These are phyloP conservation scores for Gavia stellata DNA, from an alignment of 2,113 vertebrate genomes.

Conservation along the genomic window DNA sequence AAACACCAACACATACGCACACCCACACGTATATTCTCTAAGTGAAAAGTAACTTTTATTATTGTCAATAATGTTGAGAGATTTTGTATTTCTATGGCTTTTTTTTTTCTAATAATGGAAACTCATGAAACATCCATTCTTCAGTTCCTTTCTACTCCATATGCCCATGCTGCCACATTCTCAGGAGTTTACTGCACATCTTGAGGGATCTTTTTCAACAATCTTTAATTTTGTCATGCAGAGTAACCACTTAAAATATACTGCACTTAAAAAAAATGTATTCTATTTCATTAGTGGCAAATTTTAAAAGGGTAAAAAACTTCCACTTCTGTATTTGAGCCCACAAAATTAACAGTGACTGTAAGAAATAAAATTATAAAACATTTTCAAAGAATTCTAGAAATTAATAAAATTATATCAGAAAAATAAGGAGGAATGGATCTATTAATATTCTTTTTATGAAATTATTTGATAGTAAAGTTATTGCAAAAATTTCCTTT, in stretches of 20 bases:
- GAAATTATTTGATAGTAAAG: background rate
- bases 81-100: background rate
- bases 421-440: background rate
- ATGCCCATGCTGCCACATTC: accelerated
- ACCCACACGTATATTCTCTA: background rate
- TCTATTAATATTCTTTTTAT: background rate
- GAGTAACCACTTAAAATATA: background rate
- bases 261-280: background rate
- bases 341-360: background rate
- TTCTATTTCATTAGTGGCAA: background rate
- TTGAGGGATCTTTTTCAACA: background rate
- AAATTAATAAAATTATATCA: background rate
- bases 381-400: background rate
- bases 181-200: background rate
- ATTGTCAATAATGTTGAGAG: background rate
- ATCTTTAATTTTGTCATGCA: background rate
- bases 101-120: background rate
- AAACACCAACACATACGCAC: background rate
- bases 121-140: background rate
- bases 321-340: accelerated
- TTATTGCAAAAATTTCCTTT: background rate
- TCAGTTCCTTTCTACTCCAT: background rate
- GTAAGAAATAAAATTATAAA: background rate
- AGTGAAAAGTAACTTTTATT: background rate
- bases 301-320: background rate